Evolutionary conservation across 2,113 vertebrate species (phyloP), one percentile per base, ranked within the genome.

Genomic region (Archocentrus centrarchus): DNA sequence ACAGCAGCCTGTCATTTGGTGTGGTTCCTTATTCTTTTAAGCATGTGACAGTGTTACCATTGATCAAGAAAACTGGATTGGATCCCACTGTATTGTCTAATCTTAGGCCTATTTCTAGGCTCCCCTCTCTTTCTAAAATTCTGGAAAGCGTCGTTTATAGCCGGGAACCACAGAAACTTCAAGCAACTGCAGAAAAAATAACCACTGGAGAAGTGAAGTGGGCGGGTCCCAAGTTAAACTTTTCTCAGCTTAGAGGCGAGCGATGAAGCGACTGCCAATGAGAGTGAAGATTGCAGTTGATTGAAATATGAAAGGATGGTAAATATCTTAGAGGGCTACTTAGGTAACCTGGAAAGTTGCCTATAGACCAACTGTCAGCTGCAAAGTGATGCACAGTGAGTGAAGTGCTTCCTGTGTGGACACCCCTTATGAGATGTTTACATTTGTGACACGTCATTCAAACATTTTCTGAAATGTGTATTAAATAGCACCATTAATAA

Each of bases 351-450:
- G 11, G 18, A 13, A 44, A 37, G 18, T 39, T n/a, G 22, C 22
- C 58, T 1, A 13, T 32, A 63, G 61, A 13, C 61, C n/a, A 1
- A 11, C 11, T 64, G 35, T 41, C 62, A 64, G 6, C 20, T 39
- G n/a, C 62, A 0, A 41, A 41, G 62, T 64, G 62, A 27, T 27
- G 27, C 27, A 27, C 27, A 27, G 22, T 22, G 59, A 5, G 27
- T 32, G 4, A 0, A 18, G 15, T 0, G 59, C 59, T 60, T 4
- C 30, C 30, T 41, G 20, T 22, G 0, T 22, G 39, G 11, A 8
- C 0, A 2, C 5, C 32, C 59, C 27, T 18, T 17, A 60, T 5
- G 30, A n/a, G 35, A 22, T 22, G 37, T 37, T 22, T 2, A 64
- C 37, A 9, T 3, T 41, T 15, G 62, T 64, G 62, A 64, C 35